Conservation (phyloP, 2,113 vertebrate genomes). For the Tragulus kanchil region DNA sequence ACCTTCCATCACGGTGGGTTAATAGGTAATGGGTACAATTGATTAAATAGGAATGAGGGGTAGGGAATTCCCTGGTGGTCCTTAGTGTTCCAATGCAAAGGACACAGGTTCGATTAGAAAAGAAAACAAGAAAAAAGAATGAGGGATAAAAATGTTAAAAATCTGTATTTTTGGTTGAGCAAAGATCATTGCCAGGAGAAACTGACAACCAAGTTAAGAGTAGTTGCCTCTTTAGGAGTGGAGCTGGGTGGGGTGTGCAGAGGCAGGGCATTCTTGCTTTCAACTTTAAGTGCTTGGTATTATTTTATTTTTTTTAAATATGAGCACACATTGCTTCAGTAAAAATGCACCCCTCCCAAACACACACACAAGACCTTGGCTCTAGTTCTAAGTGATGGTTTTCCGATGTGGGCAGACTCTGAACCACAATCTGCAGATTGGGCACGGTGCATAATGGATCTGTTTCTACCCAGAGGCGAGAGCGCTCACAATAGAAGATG, state of each 20-base stretch:
- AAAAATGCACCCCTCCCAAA: neutral
- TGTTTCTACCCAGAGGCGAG: neutral
- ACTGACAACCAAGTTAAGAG: neutral
- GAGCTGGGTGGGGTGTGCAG: neutral
- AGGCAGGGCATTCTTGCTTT: neutral
- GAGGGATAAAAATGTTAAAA: neutral
- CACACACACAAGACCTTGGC: neutral
- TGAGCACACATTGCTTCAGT: neutral
- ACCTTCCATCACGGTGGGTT: neutral
- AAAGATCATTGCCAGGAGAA: neutral
- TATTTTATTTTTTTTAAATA: slow-evolving; percentile 41
- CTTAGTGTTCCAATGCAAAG: neutral
- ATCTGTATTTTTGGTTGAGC: neutral
- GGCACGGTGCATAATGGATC: neutral
- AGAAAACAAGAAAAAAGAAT: neutral
- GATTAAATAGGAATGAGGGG: neutral
- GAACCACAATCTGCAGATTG: neutral
- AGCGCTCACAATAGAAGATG: neutral
- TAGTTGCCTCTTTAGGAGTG: neutral
- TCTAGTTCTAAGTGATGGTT: neutral
- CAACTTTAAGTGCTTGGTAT: neutral
- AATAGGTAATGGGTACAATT: neutral
- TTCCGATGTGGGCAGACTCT: neutral
- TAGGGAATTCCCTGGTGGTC: neutral
- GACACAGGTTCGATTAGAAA: neutral